phyloP scores from a whole-genome alignment of 2,888 invertebrate species.

The Ormyrus thymus region DNA sequence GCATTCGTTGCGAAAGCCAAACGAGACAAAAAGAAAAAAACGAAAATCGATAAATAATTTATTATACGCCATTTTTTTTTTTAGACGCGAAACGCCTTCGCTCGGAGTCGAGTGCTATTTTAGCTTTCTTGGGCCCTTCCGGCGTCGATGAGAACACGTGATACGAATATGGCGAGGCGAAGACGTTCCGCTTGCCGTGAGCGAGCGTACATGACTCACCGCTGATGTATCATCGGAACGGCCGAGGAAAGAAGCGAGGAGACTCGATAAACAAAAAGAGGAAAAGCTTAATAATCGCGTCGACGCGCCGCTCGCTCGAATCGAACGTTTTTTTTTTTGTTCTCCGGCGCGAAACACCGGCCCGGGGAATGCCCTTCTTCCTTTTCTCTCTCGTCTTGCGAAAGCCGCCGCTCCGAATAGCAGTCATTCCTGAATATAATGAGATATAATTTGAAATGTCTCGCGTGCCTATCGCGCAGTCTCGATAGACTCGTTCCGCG shows the following conservation, averaged over 20 bases:
- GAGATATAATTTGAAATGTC: too few species aligned
- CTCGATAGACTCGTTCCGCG: too few species aligned
- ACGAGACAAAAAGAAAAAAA: neutral
- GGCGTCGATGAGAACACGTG: slow-evolving; percentile 5
- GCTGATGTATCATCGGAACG: neutral
- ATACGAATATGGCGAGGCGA: neutral
- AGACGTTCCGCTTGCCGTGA: neutral
- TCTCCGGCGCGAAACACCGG: too few species aligned
- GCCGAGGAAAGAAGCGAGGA: too few species aligned
- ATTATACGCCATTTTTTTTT: too few species aligned
- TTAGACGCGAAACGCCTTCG: neutral
- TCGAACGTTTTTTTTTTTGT: neutral
- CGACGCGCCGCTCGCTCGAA: slow-evolving; percentile 6
- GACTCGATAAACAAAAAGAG: neutral
- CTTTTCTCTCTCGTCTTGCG: too few species aligned
- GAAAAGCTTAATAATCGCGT: slow-evolving; percentile 6
- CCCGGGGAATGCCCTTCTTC: too few species aligned
- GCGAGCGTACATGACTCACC: neutral
- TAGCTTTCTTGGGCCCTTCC: slow-evolving; percentile 5
- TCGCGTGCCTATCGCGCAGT: too few species aligned
- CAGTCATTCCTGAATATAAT: too few species aligned
- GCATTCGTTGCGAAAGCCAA: neutral
- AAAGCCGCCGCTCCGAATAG: too few species aligned
- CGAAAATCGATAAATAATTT: neutral
- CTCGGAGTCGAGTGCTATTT: neutral